Evolutionary conservation across 1,140 invertebrate species (phyloP), one percentile per base, ranked within the genome.

Genomic region (Eurosta solidaginis): DNA sequence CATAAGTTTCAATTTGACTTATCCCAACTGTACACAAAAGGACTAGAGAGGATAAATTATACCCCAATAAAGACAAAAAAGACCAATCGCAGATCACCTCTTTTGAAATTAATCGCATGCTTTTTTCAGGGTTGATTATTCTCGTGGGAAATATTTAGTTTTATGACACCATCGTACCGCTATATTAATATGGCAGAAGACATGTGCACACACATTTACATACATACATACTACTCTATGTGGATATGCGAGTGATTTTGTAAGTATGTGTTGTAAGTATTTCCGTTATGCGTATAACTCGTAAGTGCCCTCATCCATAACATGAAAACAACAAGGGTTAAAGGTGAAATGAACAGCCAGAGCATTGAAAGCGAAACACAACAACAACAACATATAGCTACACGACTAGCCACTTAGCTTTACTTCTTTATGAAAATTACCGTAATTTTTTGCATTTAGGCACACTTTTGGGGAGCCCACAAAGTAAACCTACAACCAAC

Each of bases 371-470:
- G 74, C 42, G 74, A 75, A 47, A 75, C 29, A 29, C 36, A 75
- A 4, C 47, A 75, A 75, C 74, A 75, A 45, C 74, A 75, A 12
- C 27, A 75, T 5, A n/a, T n/a, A n/a, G n/a, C n/a, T n/a, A n/a
- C n/a, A n/a, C n/a, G n/a, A n/a, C n/a, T 42, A 45, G 27, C 44
- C 25, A 47, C 74, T 47, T 47, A 75, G 74, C 42, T 29, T 68
- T 29, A 68, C 59, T 68, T 68, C 29, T 68, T 68, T 68, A 68
- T 68, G 59, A 68, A 68, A 68, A 68, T 68, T 68, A 68, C 59
- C 27, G 59, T 68, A 68, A 68, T 68, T 68, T 68, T 68, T 68
- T 68, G 59, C 33, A 68, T 68, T 68, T 68, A 68, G 59, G 59
- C 59, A 68, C 33, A 68, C 59, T 68, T 68, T n/a, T 68, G n/a